Evolutionary conservation across 2,888 invertebrate species (phyloP).

Genomic region (Cryptophagus acutangulus): DNA sequence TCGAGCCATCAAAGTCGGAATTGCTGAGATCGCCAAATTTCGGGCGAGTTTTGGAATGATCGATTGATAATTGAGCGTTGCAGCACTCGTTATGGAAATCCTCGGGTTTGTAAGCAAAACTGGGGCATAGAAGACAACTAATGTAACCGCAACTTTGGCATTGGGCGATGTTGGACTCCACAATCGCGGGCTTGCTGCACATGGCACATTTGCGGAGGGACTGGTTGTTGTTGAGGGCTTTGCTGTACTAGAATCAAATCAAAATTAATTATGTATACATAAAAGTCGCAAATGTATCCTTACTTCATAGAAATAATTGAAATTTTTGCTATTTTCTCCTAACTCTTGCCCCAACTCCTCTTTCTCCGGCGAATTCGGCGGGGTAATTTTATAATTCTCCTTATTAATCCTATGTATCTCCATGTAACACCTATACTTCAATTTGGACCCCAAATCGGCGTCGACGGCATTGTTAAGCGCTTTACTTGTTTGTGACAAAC

Average conservation of each 20-base stretch:
- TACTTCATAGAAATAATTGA: neutral
- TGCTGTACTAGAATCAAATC: neutral
- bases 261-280: neutral
- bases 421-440: slow-evolving; percentile 25
- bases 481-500: slow-evolving; percentile 34
- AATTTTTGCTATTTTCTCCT: slow-evolving; percentile 13
- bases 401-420: slow-evolving; percentile 30
- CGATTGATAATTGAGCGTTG: slow-evolving; percentile 26
- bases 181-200: slow-evolving; percentile 29
- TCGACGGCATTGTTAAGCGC: slow-evolving; percentile 8
- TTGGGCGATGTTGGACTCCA: slow-evolving; percentile 32
- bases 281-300: neutral
- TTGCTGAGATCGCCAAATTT: neutral
- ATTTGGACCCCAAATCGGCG: slow-evolving; percentile 28
- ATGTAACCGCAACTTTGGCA: slow-evolving; percentile 40
- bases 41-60: neutral
- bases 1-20: neutral
- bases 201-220: slow-evolving; percentile 1
- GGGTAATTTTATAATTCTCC: slow-evolving; percentile 39
- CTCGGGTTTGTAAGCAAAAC: slow-evolving; percentile 38
- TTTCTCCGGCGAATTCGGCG: slow-evolving; percentile 35
- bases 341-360: slow-evolving; percentile 10
- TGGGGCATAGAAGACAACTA: slow-evolving; percentile 39
- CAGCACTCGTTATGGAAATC: slow-evolving; percentile 41
- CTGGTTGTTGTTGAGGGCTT: slow-evolving; percentile 9